Evolutionary conservation across 2,888 invertebrate genomes (phyloP), one percentile per base, ranked within the genome.

Genomic region (Eupithecia subfuscata): DNA sequence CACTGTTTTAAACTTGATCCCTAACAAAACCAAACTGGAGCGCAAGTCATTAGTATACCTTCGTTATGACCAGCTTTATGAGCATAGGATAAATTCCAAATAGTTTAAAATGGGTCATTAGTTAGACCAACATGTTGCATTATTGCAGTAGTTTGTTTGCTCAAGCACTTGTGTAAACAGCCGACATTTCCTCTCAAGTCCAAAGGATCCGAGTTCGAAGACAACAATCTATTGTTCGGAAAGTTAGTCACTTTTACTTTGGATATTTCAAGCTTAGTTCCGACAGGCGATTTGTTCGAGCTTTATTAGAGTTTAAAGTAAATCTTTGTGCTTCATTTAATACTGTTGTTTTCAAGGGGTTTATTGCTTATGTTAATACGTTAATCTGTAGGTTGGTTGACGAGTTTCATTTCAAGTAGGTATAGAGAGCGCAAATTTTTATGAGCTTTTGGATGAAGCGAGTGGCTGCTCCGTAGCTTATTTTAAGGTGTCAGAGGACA

Each of bases 241-340:
- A 70, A 76, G 68, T 73, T 70, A 70, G 56, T 70, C 65, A 56
- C 69, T 71, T 63, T 70, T 22, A 65, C 37, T 68, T 68, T 68
- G 14, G 43, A 63, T 70, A 64, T 69, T 65, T 56, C 43, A 68
- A 67, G 70, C 74, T 73, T 74, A 74, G 76, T 69, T 71, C 69
- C 65, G 81, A 75, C 80, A 76, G 76, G 78, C 75, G 75, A 81
- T 80, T 81, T 80, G 81, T 81, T 75, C 43, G 37, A 63, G 75
- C 76, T 74, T 77, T 79, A 78, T 80, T 80, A 78, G 76, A 77
- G 75, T 78, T 79, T 40, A 72, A 71, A 78, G 73, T 74, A 79
- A 81, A 79, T 78, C 43, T 43, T 25, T 22, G 64, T 64, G 68
- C 43, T 68, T 14, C n/a, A 34, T 25, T 43, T 25, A 43, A 25